Percentiles rank a stretch among this genome's conserved stretches.
Conservation (phyloP, 2,113 vertebrate genomes). For the Actenoides lindsayi region DNA sequence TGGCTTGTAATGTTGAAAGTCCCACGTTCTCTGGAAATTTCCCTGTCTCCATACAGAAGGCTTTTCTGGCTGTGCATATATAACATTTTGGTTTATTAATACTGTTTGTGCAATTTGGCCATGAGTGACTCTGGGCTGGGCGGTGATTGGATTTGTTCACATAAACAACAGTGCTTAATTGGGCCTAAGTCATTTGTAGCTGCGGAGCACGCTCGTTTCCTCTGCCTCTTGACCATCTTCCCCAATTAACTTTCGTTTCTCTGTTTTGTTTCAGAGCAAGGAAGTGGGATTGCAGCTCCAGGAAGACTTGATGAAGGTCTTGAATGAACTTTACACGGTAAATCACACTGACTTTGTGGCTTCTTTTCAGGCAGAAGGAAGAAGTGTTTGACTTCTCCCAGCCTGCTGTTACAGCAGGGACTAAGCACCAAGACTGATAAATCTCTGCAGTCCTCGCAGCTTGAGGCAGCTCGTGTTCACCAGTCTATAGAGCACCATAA, state of each 20-base stretch:
- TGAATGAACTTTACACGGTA: constrained; percentile 97
- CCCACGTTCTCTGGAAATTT: neutral
- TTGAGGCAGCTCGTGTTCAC: neutral
- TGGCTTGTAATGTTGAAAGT: neutral
- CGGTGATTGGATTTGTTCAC: constrained; percentile 50
- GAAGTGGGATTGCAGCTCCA: constrained; percentile 96
- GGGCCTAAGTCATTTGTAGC: constrained; percentile 6
- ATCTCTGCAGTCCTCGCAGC: neutral
- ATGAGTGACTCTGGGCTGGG: constrained; percentile 39
- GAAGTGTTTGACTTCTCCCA: constrained; percentile 32
- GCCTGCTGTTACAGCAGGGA: neutral
- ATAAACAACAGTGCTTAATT: constrained; percentile 23
- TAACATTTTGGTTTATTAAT: constrained; percentile 34
- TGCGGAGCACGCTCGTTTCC: neutral
- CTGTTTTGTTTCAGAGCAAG: constrained; percentile 88
- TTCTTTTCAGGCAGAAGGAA: constrained; percentile 8
- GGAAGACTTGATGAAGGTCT: constrained; percentile 96
- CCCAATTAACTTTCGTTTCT: constrained; percentile 70
- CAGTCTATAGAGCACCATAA: neutral
- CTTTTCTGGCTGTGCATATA: neutral
- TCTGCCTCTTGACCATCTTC: neutral
- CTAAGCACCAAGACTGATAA: neutral
- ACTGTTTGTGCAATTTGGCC: constrained; percentile 4
- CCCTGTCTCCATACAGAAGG: neutral
- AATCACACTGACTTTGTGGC: constrained; percentile 59